Percentiles rank a stretch among this genome's conserved stretches.
These are phyloP conservation scores for Pygoscelis antarcticus DNA, from an alignment of 2,113 vertebrate genomes.

Conservation along the genomic window DNA sequence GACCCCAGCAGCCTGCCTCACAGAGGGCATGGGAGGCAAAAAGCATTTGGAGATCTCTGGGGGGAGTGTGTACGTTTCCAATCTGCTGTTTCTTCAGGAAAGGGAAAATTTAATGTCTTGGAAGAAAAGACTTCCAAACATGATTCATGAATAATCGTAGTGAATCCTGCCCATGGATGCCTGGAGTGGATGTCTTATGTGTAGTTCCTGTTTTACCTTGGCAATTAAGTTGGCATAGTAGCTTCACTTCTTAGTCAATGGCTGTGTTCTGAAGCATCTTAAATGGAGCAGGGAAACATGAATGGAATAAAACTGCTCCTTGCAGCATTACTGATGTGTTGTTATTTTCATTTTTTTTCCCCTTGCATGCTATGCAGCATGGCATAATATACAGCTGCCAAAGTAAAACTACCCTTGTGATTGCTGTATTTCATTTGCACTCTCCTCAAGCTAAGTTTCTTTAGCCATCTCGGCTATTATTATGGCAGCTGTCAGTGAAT, in stretches of 20 bases:
- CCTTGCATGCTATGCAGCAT: background rate
- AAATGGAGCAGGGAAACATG: background rate
- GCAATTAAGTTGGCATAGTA: background rate
- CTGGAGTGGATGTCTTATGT: background rate
- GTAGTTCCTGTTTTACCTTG: background rate
- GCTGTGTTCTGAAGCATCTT: background rate
- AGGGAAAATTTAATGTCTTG: background rate
- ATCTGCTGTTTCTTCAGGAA: background rate
- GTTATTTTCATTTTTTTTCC: background rate
- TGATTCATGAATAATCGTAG: background rate
- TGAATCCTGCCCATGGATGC: background rate
- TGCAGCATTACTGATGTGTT: background rate
- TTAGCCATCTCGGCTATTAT: background rate
- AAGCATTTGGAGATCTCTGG: background rate
- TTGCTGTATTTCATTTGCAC: background rate
- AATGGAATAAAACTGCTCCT: background rate
- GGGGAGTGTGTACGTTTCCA: background rate
- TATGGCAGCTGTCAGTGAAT: background rate
- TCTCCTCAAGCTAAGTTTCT: background rate
- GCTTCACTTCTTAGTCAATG: background rate
- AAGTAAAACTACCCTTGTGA: background rate
- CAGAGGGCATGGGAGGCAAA: background rate
- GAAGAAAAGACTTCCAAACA: background rate
- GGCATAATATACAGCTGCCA: background rate
- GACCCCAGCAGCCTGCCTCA: background rate